Percentiles rank a stretch among this genome's conserved stretches.
These are phyloP conservation scores for Acanthisitta chloris DNA, from an alignment of 2,113 vertebrate species.

Conservation along the genomic window DNA sequence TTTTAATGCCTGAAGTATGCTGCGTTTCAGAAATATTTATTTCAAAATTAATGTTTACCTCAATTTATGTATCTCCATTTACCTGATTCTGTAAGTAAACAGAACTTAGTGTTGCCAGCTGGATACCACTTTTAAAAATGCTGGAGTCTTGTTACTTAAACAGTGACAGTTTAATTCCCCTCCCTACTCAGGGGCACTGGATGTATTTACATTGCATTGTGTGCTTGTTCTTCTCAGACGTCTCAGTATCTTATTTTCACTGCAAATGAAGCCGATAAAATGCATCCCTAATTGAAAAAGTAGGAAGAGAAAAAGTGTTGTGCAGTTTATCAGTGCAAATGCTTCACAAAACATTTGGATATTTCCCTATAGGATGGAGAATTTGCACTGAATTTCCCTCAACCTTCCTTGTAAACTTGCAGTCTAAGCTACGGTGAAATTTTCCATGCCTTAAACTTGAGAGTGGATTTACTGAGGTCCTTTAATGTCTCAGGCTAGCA, in stretches of 20 bases:
- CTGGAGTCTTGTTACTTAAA: not conserved
- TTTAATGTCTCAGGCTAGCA: not conserved
- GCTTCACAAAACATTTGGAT: not conserved
- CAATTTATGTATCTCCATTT: not conserved
- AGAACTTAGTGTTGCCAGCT: not conserved
- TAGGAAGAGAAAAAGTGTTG: not conserved
- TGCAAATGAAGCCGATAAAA: not conserved
- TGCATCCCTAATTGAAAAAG: not conserved
- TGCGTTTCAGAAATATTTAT: not conserved
- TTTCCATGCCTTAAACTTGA: not conserved
- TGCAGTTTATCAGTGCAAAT: not conserved
- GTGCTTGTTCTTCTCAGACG: not conserved
- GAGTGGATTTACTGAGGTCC: not conserved
- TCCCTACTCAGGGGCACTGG: rapidly evolving
- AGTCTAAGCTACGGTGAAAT: not conserved
- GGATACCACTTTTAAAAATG: not conserved
- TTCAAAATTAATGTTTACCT: not conserved
- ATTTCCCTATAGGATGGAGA: not conserved
- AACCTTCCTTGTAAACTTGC: not conserved
- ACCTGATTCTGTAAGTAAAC: not conserved
- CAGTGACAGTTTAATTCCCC: rapidly evolving
- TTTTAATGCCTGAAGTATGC: not conserved
- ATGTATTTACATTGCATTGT: not conserved
- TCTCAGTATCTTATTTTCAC: not conserved
- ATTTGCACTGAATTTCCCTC: not conserved